Conservation (phyloP, 2,113 vertebrate species). For the Sialia sialis region DNA sequence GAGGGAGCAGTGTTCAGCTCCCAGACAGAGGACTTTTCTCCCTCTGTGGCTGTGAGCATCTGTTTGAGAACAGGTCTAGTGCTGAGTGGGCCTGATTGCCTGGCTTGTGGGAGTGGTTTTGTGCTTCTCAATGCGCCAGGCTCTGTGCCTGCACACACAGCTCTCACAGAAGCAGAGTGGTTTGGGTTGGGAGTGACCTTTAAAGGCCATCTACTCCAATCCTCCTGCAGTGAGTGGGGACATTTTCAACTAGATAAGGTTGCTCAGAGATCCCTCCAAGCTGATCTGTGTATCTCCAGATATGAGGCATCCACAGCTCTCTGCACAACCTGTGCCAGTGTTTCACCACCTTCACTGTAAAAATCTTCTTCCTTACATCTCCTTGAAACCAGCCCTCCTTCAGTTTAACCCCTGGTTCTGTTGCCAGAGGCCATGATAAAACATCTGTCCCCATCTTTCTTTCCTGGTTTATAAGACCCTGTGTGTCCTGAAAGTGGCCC, state of each 20-base stretch:
- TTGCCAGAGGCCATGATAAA: neutral
- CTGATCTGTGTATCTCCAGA: neutral
- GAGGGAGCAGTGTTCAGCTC: neutral
- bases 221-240: neutral
- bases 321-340: neutral
- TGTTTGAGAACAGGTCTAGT: neutral
- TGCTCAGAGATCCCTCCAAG: neutral
- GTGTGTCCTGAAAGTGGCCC: neutral
- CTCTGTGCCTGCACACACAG: neutral
- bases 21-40: neutral
- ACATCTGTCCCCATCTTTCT: neutral
- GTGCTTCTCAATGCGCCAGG: neutral
- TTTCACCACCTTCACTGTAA: neutral
- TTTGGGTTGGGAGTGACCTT: neutral
- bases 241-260: neutral
- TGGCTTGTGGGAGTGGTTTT: neutral
- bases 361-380: neutral
- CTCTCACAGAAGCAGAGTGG: neutral
- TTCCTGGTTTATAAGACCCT: neutral
- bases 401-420: neutral
- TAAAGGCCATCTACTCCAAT: neutral
- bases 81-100: neutral
- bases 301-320: neutral
- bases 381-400: rapidly evolving
- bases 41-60: neutral